Percentiles rank a stretch among this genome's conserved stretches.
Conservation (phyloP, 2,888 invertebrate genomes). For the Erynnis tages region DNA sequence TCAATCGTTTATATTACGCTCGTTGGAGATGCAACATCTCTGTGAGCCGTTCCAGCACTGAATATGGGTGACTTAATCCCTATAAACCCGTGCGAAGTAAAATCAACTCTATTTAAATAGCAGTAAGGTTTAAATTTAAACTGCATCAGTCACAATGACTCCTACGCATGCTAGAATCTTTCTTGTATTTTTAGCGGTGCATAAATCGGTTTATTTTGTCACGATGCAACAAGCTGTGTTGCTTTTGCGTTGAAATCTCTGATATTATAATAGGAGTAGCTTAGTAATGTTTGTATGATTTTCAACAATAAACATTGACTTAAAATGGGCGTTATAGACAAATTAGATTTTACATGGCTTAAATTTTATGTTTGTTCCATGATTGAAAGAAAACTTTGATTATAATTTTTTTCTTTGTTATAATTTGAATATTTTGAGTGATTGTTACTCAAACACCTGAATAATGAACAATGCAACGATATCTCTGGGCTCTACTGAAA, state of each 20-base stretch:
- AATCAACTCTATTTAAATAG: neutral
- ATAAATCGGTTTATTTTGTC: slow-evolving; percentile 39
- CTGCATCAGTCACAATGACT: slow-evolving; percentile 24
- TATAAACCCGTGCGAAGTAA: neutral
- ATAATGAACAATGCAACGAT: no score
- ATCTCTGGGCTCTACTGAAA: no score
- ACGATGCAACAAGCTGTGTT: slow-evolving; percentile 14
- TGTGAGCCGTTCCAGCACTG: slow-evolving; percentile 32
- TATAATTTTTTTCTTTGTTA: no score
- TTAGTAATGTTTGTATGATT: neutral
- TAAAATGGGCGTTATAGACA: no score
- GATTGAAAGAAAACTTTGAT: no score
- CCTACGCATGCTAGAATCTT: slow-evolving; percentile 36
- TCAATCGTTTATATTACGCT: neutral
- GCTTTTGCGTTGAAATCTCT: slow-evolving; percentile 10
- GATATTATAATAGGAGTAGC: neutral
- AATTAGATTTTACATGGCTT: no score
- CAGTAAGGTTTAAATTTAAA: slow-evolving; percentile 24
- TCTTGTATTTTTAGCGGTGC: slow-evolving; percentile 40
- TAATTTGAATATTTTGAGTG: no score
- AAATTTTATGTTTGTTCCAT: no score
- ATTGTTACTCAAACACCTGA: no score
- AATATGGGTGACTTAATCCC: slow-evolving; percentile 38
- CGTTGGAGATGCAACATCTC: slow-evolving; percentile 19
- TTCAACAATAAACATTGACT: neutral